phyloP scores from a whole-genome alignment of 2,797 vertebrate genomes.

The Hirundo rustica region DNA sequence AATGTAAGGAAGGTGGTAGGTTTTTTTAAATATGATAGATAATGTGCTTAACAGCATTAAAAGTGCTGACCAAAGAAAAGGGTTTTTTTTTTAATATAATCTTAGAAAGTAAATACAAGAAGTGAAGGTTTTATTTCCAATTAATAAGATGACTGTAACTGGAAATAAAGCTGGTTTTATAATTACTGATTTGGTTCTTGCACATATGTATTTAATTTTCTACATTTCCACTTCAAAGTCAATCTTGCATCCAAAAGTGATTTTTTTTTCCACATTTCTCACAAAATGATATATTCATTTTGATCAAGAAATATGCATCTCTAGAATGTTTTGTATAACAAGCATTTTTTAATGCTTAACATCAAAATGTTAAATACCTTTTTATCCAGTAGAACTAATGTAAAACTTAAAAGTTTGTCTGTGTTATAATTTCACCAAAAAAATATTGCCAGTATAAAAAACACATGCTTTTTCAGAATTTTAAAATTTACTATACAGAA shows the following conservation, averaged over 20 bases:
- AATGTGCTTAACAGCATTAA: neutral
- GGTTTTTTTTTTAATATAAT: neutral
- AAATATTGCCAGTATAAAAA: neutral
- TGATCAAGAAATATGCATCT: neutral
- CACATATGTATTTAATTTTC: neutral
- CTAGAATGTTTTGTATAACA: neutral
- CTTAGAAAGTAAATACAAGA: neutral
- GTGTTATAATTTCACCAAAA: neutral
- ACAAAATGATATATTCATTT: neutral
- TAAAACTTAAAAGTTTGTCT: neutral
- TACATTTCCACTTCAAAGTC: neutral
- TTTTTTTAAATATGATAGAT: neutral
- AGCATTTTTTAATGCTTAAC: neutral
- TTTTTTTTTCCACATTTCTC: neutral
- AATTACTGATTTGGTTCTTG: neutral
- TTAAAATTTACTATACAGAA: neutral
- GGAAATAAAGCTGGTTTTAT: neutral
- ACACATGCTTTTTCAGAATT: neutral
- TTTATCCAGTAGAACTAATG: neutral
- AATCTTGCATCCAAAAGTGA: neutral
- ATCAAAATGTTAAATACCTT: neutral
- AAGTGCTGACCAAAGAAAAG: neutral
- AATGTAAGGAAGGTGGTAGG: neutral
- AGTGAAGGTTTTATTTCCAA: neutral
- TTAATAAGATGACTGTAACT: neutral